Conservation (phyloP, 2,888 invertebrate genomes). For the Branchipolynoe longqiensis region DNA sequence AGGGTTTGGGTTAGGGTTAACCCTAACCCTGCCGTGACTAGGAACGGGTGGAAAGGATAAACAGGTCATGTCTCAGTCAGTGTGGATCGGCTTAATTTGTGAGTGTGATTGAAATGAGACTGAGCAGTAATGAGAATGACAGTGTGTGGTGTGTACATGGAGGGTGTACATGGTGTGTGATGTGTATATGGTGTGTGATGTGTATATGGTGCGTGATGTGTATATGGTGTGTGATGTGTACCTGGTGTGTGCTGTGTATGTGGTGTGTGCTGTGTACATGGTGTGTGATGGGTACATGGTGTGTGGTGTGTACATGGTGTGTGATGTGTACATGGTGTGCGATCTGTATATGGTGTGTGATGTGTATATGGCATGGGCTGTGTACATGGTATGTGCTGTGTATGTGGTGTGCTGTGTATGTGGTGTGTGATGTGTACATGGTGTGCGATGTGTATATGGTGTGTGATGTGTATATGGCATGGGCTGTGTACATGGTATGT, state of each 20-base stretch:
- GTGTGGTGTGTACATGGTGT: not conserved
- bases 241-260: not conserved
- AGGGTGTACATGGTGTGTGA: not conserved
- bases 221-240: not conserved
- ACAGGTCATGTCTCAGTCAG: too few relatives aligned
- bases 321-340: not conserved
- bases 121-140: too few relatives aligned
- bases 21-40: too few relatives aligned
- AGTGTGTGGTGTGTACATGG: not conserved
- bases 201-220: not conserved
- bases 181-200: not conserved
- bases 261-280: not conserved
- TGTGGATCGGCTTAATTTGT: too few relatives aligned
- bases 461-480: too few relatives aligned
- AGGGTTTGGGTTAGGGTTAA: too few relatives aligned
- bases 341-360: not conserved
- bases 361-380: not conserved
- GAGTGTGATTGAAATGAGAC: too few relatives aligned
- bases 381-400: not conserved
- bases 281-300: not conserved
- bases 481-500: too few relatives aligned
- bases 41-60: too few relatives aligned
- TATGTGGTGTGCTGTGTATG: not conserved
- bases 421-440: too few relatives aligned
- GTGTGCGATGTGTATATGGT: too few relatives aligned